phyloP scores from a whole-genome alignment of 2,113 vertebrate species.

The Marmota monax region DNA sequence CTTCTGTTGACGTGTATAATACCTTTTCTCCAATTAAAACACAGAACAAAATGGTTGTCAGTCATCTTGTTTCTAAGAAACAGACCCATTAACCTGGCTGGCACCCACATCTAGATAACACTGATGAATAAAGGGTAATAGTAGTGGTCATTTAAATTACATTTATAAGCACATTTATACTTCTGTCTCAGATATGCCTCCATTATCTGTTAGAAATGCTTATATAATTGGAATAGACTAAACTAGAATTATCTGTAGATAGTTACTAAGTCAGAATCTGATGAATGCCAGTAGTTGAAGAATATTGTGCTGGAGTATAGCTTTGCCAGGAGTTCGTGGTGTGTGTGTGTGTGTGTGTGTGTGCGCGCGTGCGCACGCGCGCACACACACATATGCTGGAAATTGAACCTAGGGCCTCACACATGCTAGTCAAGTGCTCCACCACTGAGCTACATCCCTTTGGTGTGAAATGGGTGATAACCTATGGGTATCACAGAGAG shows the following conservation, averaged over 20 bases:
- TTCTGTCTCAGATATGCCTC: background rate
- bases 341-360: too few species aligned
- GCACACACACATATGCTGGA: too few species aligned
- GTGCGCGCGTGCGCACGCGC: too few species aligned
- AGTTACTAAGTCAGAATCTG: background rate
- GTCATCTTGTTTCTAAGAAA: constrained; percentile 14
- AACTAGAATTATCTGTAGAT: background rate
- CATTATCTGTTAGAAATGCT: background rate
- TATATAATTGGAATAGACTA: background rate
- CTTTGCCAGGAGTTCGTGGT: background rate
- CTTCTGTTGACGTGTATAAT: background rate
- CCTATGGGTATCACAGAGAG: background rate
- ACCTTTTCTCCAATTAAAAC: background rate
- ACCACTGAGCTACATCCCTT: too few species aligned
- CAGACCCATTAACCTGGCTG: background rate
- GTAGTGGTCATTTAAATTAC: background rate
- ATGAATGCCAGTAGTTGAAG: background rate
- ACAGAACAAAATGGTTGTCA: background rate
- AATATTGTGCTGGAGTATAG: background rate
- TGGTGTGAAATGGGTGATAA: background rate
- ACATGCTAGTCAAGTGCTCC: too few species aligned
- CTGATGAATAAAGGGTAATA: background rate
- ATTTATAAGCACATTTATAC: background rate
- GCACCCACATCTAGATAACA: background rate
- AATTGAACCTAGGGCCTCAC: too few species aligned